Evolutionary conservation across 1,140 invertebrate genomes (phyloP).

Genomic region (Aphelenchoides besseyi): DNA sequence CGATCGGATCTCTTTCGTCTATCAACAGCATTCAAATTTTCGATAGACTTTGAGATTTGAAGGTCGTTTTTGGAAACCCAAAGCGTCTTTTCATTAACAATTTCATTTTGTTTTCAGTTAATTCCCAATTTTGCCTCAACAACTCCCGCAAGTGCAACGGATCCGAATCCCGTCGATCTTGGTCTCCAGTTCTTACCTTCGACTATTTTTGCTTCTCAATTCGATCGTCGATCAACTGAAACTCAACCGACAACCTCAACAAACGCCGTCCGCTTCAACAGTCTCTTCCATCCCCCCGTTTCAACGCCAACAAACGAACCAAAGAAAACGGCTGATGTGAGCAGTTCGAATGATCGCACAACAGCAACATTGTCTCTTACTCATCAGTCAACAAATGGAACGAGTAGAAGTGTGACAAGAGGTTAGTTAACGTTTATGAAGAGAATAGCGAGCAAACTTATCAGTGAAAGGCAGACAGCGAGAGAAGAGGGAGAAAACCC

Average conservation of each 20-base stretch:
- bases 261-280: background rate
- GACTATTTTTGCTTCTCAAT: background rate
- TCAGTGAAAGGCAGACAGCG: too few species aligned
- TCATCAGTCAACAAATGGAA: constrained; percentile 5
- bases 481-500: background rate
- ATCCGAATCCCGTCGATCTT: background rate
- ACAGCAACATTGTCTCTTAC: background rate
- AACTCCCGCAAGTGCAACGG: background rate
- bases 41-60: background rate
- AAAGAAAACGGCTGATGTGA: constrained; percentile 1
- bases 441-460: too few species aligned
- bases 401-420: background rate
- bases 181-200: background rate
- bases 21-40: background rate
- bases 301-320: constrained; percentile 4
- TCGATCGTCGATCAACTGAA: background rate
- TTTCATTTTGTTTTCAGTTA: background rate
- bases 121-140: constrained; percentile 4
- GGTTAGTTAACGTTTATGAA: background rate
- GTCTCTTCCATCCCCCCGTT: background rate
- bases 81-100: background rate
- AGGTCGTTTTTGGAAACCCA: background rate
- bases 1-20: background rate
- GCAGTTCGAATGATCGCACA: background rate
- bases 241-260: background rate